A percentile compares a stretch with the other conserved stretches of the same genome.
These are phyloP conservation scores for Himalopsyche japonica DNA, from an alignment of 2,888 invertebrate species.

Conservation along the genomic window DNA sequence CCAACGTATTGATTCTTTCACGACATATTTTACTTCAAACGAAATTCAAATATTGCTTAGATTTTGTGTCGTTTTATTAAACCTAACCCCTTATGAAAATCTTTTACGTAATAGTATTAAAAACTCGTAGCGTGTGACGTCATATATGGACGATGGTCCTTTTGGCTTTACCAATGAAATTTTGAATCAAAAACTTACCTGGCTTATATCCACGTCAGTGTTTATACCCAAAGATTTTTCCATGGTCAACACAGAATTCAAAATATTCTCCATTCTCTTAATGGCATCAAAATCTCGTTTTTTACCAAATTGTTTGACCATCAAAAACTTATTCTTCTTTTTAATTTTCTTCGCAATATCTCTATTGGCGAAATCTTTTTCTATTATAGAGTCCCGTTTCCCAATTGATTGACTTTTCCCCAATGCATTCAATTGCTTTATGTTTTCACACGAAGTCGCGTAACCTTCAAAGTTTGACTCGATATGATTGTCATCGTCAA, in stretches of 20 bases:
- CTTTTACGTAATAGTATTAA: no score
- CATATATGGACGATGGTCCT: no score
- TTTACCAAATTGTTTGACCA: constrained; percentile 4
- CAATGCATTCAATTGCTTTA: neutral
- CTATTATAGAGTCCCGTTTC: neutral
- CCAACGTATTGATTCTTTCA: no score
- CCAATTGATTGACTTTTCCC: neutral
- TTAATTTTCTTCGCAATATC: constrained; percentile 21
- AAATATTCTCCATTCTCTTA: constrained; percentile 24
- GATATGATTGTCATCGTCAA: no score
- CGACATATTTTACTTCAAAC: no score
- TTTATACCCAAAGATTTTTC: neutral
- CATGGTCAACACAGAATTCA: constrained; percentile 18
- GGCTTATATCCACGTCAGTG: constrained; percentile 8
- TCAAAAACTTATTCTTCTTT: constrained; percentile 17
- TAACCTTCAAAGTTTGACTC: neutral
- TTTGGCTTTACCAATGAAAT: no score
- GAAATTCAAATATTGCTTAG: no score
- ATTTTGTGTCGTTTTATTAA: no score
- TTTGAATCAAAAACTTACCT: neutral
- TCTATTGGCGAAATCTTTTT: constrained; percentile 8
- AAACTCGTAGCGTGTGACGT: no score
- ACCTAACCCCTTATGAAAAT: no score
- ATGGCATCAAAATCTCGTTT: constrained; percentile 13
- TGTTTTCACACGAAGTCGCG: neutral